Percentiles rank a stretch among this genome's conserved stretches.
Conservation (phyloP, 2,113 vertebrate genomes). For the Neolamprologus tretocephalus region DNA sequence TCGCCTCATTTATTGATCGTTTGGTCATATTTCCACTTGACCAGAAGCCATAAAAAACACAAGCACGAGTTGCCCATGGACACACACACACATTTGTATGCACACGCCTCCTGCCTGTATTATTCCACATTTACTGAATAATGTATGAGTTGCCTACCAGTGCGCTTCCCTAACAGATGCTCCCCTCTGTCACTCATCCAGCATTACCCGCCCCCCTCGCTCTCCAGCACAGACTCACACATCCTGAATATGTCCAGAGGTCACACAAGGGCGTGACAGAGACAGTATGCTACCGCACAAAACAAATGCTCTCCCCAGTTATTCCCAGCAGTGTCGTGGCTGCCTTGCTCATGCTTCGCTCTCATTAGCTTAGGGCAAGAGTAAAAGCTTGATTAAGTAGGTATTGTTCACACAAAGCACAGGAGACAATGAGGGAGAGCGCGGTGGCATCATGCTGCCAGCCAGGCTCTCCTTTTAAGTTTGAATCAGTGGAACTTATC, state of each 20-base stretch:
- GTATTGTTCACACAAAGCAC: conserved; percentile 16
- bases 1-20: background rate
- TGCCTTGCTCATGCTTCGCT: background rate
- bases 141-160: conserved; percentile 54
- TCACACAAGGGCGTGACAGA: conserved; percentile 37
- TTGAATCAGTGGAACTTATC: conserved; percentile 37
- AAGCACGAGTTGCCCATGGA: background rate
- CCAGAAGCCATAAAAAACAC: conserved; percentile 1
- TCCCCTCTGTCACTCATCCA: conserved; percentile 61
- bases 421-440: background rate
- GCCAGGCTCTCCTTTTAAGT: conserved; percentile 24
- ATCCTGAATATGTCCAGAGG: conserved; percentile 23
- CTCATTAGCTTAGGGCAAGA: background rate
- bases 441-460: background rate
- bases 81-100: background rate
- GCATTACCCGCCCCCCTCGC: background rate
- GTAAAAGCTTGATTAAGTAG: conserved; percentile 8
- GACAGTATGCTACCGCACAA: background rate
- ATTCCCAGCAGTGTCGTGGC: background rate
- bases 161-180: conserved; percentile 60
- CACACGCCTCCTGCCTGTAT: conserved; percentile 1
- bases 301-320: background rate
- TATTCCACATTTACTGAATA: conserved; percentile 51
- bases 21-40: conserved; percentile 7
- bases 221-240: background rate